Conservation (phyloP, 1,140 invertebrate species). For the Cyclina sinensis region DNA sequence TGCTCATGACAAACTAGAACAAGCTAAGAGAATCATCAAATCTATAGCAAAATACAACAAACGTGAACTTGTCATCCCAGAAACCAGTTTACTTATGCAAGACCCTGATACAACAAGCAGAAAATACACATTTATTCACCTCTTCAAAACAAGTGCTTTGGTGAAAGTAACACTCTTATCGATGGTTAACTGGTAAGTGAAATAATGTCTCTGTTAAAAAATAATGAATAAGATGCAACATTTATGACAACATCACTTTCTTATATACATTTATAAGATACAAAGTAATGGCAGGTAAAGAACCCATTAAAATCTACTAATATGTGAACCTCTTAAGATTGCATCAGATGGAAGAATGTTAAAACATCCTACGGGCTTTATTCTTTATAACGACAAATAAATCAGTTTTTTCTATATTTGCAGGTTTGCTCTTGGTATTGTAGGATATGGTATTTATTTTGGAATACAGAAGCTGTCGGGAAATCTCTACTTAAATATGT, state of each 20-base stretch:
- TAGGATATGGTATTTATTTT: neutral
- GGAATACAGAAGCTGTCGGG: slow-evolving; percentile 5
- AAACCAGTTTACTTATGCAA: neutral
- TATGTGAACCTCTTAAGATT: too few relatives aligned
- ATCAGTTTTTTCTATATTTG: neutral
- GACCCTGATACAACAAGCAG: neutral
- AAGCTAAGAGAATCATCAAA: slow-evolving; percentile 13
- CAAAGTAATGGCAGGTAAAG: too few relatives aligned
- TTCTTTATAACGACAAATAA: too few relatives aligned
- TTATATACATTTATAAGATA: too few relatives aligned
- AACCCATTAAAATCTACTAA: too few relatives aligned
- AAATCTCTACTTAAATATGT: neutral
- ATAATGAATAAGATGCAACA: neutral
- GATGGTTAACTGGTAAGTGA: slow-evolving; percentile 12
- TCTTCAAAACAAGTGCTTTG: slow-evolving; percentile 3
- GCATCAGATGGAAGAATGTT: too few relatives aligned
- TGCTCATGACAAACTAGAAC: slow-evolving; percentile 30
- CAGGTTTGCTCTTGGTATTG: neutral
- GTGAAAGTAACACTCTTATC: slow-evolving; percentile 16
- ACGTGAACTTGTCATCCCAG: neutral
- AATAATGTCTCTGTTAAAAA: neutral
- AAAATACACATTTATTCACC: slow-evolving; percentile 26
- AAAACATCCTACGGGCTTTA: too few relatives aligned
- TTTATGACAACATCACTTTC: too few relatives aligned
- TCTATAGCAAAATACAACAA: slow-evolving; percentile 19